Percentiles rank a stretch among this genome's conserved stretches.
phyloP scores from a whole-genome alignment of 2,113 vertebrate genomes.

The Chloroceryle aenea region DNA sequence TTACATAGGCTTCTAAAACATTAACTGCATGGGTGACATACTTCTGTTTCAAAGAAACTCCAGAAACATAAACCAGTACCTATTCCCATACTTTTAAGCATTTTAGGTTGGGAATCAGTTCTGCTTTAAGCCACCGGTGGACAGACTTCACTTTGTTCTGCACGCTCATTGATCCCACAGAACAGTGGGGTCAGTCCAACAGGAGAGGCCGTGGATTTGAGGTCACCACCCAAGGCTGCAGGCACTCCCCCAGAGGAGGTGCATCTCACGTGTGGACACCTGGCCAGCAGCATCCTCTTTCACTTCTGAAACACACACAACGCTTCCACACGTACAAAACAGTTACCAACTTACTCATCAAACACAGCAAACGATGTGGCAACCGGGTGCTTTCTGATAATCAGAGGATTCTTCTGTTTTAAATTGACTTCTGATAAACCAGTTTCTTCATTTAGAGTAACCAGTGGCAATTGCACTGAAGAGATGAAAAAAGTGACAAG shows the following conservation, averaged over 20 bases:
- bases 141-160: background rate
- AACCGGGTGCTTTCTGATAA: constrained; percentile 85
- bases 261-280: background rate
- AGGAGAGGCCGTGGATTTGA: rapidly evolving
- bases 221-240: background rate
- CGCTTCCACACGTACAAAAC: background rate
- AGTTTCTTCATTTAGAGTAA: constrained; percentile 88
- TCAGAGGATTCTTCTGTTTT: constrained; percentile 82
- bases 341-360: constrained; percentile 86
- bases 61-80: background rate
- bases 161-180: background rate
- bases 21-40: background rate
- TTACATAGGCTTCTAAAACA: background rate
- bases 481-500: background rate
- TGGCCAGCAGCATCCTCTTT: background rate
- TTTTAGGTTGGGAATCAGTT: background rate
- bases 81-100: background rate
- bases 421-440: constrained; percentile 85
- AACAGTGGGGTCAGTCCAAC: background rate
- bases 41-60: background rate
- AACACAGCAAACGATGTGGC: constrained; percentile 91
- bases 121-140: background rate
- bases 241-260: background rate
- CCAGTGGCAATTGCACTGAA: constrained; percentile 87
- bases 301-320: background rate